Percentiles rank a stretch among this genome's conserved stretches.
phyloP scores from a whole-genome alignment of 35 echinoderm and acorn worm genomes.

The Heliocidaris tuberculata region DNA sequence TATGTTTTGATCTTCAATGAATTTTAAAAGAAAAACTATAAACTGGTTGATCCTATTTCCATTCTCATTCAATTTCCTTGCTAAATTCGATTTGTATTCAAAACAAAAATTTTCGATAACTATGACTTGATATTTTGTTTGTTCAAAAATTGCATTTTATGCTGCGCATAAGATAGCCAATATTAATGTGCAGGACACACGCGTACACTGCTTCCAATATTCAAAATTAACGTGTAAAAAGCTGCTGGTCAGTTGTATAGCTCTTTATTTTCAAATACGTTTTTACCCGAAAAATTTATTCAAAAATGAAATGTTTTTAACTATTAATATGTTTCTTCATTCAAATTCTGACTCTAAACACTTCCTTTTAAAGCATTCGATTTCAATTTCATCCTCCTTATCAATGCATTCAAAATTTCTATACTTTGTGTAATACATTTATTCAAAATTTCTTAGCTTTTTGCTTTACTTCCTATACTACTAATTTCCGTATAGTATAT shows the following conservation, averaged over 20 bases:
- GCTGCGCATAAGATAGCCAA: conserved; percentile 31
- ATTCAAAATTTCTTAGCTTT: background rate
- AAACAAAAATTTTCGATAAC: background rate
- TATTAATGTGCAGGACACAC: background rate
- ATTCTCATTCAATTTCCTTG: background rate
- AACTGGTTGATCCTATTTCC: background rate
- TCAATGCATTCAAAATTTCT: background rate
- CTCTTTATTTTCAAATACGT: conserved; percentile 5
- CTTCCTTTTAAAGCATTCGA: background rate
- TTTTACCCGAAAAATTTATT: background rate
- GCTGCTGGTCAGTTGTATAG: conserved; percentile 45
- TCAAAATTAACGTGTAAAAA: background rate
- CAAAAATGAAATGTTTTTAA: conserved; percentile 7
- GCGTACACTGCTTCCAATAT: conserved; percentile 34
- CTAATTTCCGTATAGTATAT: background rate
- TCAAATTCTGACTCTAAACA: background rate
- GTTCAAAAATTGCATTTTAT: background rate
- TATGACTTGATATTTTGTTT: conserved; percentile 13
- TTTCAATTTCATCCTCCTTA: background rate
- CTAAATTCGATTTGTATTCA: conserved; percentile 32
- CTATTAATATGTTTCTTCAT: background rate
- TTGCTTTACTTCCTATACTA: background rate
- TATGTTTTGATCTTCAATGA: background rate
- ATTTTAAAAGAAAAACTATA: background rate
- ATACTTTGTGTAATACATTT: background rate